Evolutionary conservation across 1,140 invertebrate genomes (phyloP).

Genomic region (Diorhabda sublineata): DNA sequence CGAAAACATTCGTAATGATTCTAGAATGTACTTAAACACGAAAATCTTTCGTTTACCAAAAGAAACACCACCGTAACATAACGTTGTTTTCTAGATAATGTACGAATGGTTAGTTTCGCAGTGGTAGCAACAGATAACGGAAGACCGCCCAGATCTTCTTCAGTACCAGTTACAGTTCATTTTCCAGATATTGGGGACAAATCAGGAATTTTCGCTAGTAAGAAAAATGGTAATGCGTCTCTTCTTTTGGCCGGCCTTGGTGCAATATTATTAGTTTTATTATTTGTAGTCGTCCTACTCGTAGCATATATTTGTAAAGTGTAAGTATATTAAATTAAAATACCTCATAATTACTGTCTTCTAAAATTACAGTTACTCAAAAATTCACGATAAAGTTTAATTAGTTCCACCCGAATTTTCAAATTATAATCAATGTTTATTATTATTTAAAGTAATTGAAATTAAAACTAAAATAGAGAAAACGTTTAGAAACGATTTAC

Average conservation of each 20-base stretch:
- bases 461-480: no score
- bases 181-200: conserved; percentile 54
- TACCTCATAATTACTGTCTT: not conserved
- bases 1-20: no score
- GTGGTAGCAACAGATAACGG: conserved; percentile 77
- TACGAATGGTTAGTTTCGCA: conserved; percentile 49
- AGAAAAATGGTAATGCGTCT: conserved; percentile 52
- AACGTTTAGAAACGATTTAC: no score
- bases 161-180: conserved; percentile 71
- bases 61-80: not conserved
- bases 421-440: no score
- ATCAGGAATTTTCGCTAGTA: conserved; percentile 43
- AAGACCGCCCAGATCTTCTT: conserved; percentile 65
- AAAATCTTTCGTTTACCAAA: no score
- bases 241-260: conserved; percentile 67
- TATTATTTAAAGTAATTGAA: no score
- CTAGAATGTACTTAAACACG: no score
- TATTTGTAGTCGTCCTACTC: conserved; percentile 67
- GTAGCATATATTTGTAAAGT: conserved; percentile 73
- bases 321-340: conserved; percentile 50
- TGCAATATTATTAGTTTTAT: conserved; percentile 65
- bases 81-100: conserved; percentile 36
- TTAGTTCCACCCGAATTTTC: no score
- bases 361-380: not conserved
- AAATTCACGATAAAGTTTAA: no score